A percentile compares a stretch with the other conserved stretches of the same genome.
These are phyloP conservation scores for Polydrusus pterygomalis DNA, from an alignment of 2,888 invertebrate genomes.

Conservation along the genomic window DNA sequence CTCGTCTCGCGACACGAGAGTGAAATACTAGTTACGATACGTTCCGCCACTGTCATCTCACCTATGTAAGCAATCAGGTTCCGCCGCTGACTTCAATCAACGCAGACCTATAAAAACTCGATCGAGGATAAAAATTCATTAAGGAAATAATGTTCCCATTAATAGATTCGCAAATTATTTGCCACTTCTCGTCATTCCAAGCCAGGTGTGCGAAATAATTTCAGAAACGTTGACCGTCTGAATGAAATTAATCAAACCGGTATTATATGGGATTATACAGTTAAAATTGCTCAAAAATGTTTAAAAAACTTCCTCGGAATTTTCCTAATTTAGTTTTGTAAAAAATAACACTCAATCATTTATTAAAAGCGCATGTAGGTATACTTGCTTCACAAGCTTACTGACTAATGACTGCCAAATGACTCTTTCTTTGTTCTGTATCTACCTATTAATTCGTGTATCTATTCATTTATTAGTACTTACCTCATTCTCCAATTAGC, in stretches of 20 bases:
- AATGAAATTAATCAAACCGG: slow-evolving; percentile 13
- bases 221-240: slow-evolving; percentile 2
- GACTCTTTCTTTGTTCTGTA: too few species aligned
- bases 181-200: slow-evolving; percentile 11
- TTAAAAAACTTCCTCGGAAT: neutral
- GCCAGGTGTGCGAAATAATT: slow-evolving; percentile 25
- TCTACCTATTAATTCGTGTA: too few species aligned
- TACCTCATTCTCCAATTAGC: too few species aligned
- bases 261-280: slow-evolving; percentile 1
- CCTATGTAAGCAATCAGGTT: too few species aligned
- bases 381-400: too few species aligned
- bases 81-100: neutral
- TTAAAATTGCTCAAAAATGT: neutral
- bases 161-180: slow-evolving; percentile 10
- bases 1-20: too few species aligned
- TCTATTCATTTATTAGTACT: too few species aligned
- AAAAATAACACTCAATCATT: neutral
- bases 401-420: too few species aligned
- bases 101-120: neutral
- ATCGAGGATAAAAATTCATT: slow-evolving; percentile 15
- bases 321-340: neutral
- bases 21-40: too few species aligned
- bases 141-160: slow-evolving; percentile 13
- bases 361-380: too few species aligned
- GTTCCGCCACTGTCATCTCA: neutral